Base-by-base conservation (phyloP, 2,888 invertebrate genomes). In the Kryphioiulus occultus region DNA sequence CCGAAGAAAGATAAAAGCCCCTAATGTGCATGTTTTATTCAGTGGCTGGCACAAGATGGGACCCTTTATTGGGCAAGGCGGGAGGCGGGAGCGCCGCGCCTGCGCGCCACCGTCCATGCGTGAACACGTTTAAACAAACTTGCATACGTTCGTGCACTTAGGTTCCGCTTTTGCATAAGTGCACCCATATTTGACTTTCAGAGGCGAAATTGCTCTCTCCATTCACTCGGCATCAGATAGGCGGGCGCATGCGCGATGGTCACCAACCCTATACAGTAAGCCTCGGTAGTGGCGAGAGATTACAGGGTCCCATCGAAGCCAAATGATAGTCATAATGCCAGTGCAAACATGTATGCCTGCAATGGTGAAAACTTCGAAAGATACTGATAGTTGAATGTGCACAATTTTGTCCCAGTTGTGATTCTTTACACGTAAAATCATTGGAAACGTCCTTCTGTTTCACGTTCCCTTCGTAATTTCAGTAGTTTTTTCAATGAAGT, bases 1-100 rank as follows among this genome's bases (percentile, higher is more conserved):
- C 22, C 59, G 53, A 83, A 83, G 83, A 19, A 83, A 83, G 83
- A 83, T 83, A 83, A 83, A 83, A 83, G 35, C 85, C 30, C 42
- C 32, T 35, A 83, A 83, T 83, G 83, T 35, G 35, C 30, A 83
- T 83, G 83, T 83, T 83, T 83, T 83, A 83, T 83, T 83, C 83
- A 83, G 83, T 35, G 83, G 53, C 53, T 83, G 35, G 30, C 83
- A 35, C 32, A 35, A 83, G 83, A 83, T 83, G 83, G 30, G 83
- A 35, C 83, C 83, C 35, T 30, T 83, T 83, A 83, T 83, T 83
- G 83, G 83, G 35, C 83, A 83, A 83, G 83, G 35, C 53, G 53
- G 53, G 53, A 83, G 83, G 35, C 53, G 53, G 53, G 53, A 53
- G 53, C 53, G 19, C 53, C 53, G 53, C 53, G 53, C 53, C 3